Percentiles rank a stretch among this genome's conserved stretches.
Conservation (phyloP, 2,113 vertebrate species). For the Castor canadensis region DNA sequence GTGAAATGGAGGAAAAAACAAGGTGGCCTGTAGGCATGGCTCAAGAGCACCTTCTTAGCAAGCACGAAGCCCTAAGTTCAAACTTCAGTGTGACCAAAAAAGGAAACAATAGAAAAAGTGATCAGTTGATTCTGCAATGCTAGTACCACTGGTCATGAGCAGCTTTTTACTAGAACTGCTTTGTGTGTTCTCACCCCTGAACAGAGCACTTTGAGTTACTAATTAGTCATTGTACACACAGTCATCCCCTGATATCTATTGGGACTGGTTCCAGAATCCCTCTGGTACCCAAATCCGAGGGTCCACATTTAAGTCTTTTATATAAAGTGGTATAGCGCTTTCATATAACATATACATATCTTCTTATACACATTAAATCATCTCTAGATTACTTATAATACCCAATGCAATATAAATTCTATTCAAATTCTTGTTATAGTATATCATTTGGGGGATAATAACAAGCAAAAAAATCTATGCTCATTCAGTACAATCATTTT, state of each 20-base stretch:
- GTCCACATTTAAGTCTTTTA: background rate
- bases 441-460: background rate
- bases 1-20: background rate
- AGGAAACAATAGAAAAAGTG: no score
- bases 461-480: background rate
- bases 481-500: background rate
- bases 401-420: background rate
- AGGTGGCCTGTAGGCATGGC: no score
- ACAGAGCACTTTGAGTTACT: background rate
- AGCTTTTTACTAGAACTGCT: background rate
- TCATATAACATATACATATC: background rate
- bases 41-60: no score
- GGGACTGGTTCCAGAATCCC: background rate
- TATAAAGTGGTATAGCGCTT: background rate
- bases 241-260: background rate
- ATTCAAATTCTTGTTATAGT: background rate
- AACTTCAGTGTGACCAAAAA: no score
- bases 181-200: background rate
- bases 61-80: no score
- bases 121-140: background rate
- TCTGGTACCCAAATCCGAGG: background rate
- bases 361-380: background rate
- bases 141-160: background rate
- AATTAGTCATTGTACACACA: background rate
- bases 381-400: background rate